These are phyloP conservation scores for Molossus alvarezi DNA, from an alignment of 2,797 vertebrate genomes.

Conservation along the genomic window DNA sequence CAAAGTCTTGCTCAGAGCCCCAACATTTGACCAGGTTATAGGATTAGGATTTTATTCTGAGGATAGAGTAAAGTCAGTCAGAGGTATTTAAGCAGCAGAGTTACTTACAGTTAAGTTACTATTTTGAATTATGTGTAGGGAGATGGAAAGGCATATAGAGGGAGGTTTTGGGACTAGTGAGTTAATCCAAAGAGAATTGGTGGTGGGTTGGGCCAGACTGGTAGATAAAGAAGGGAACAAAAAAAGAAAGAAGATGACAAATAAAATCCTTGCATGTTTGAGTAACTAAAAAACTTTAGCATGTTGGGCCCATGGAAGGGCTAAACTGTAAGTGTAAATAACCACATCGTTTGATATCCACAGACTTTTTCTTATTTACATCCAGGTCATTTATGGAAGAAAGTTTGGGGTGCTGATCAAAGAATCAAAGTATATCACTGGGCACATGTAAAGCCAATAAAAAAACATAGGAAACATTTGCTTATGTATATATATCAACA, in stretches of 20 bases:
- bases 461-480: background rate
- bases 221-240: background rate
- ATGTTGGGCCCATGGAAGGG: background rate
- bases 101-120: background rate
- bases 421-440: conserved; percentile 19
- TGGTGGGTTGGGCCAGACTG: background rate
- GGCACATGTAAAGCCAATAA: background rate
- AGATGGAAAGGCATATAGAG: background rate
- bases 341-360: background rate
- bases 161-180: background rate
- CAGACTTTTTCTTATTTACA: conserved; percentile 5
- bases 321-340: background rate
- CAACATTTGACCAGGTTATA: background rate
- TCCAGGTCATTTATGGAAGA: background rate
- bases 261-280: background rate
- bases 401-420: background rate
- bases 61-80: background rate
- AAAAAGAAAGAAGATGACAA: background rate
- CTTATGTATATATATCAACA: background rate
- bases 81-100: background rate
- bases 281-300: background rate
- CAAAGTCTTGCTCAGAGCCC: background rate
- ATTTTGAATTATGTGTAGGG: background rate
- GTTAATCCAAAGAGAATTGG: background rate
- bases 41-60: background rate